These are phyloP conservation scores for Pseudotriccus pelzelni DNA, from an alignment of 2,797 vertebrate genomes.

Conservation along the genomic window DNA sequence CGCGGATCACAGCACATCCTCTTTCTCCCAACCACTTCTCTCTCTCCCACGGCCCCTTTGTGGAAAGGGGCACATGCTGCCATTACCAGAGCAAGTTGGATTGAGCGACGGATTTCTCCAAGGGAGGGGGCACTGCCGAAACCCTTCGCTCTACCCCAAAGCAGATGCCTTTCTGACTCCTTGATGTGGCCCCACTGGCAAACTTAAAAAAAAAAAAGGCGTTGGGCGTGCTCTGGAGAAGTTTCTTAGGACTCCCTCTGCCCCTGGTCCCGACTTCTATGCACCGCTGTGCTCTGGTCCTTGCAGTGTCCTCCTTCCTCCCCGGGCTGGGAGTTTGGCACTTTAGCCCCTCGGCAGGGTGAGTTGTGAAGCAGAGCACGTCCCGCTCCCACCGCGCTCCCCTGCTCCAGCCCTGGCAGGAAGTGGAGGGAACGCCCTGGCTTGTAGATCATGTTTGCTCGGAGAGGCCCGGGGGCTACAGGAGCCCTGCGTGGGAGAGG, in stretches of 20 bases:
- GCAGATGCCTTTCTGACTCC: constrained; percentile 64
- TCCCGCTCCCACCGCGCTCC: constrained; percentile 17
- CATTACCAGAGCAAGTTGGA: constrained; percentile 64
- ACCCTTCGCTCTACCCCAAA: constrained; percentile 31
- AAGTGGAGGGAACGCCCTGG: constrained; percentile 70
- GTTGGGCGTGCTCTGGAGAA: constrained; percentile 59
- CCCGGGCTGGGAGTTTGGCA: constrained; percentile 74
- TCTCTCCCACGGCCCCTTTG: constrained; percentile 43
- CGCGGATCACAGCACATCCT: constrained; percentile 72
- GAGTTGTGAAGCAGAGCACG: constrained; percentile 68
- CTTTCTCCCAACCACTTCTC: constrained; percentile 33
- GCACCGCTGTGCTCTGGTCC: constrained; percentile 57
- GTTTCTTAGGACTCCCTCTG: constrained; percentile 56
- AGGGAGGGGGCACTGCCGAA: constrained; percentile 11
- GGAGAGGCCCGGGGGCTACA: constrained; percentile 66
- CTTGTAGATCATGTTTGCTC: constrained; percentile 72
- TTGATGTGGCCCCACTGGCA: constrained; percentile 19
- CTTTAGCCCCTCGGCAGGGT: constrained; percentile 73
- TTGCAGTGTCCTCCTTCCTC: constrained; percentile 63
- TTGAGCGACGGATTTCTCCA: constrained; percentile 44
- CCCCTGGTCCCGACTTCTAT: constrained; percentile 69
- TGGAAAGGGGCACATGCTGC: constrained; percentile 62
- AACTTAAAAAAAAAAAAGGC: not conserved
- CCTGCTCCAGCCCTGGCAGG: constrained; percentile 54
- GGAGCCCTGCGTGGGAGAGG: constrained; percentile 72